Base-by-base conservation (phyloP, 2,888 invertebrate genomes). In the Hirtodrosophila duncani region DNA sequence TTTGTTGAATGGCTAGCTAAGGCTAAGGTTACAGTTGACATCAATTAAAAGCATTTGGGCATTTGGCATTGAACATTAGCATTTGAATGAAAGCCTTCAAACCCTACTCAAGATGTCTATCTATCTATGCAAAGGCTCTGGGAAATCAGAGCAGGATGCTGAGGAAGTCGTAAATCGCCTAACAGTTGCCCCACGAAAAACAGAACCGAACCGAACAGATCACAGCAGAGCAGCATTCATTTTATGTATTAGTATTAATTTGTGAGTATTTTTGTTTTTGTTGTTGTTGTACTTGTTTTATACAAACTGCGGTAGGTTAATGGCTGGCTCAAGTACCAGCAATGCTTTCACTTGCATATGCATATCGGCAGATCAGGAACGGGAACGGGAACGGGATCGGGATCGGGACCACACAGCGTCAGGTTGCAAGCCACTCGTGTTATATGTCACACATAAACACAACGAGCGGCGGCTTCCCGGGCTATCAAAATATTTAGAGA, bases 91-190 rank as follows among this genome's bases (percentile, higher is more conserved):
- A 83, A 69, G 75, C 78, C 71, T 74, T 83, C 84, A 77, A 60
- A 83, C 83, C 83, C 84, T 72, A 65, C 70, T 83, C 83, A 83
- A 83, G 84, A 83, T 83, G 49, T 56, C 59, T 64, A 82, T 81
- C 79, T 57, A 53, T 57, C 60, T 69, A 63, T 56, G 53, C 42
- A 24, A 38, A 44, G 61, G 39, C 45, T 59, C 38, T 39, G 45
- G 34, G 37, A 39, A 57, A 57, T 57, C 51, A 45, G 53, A 34
- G 48, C 78, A 69, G 77, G 72, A 80, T 67, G 80, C 31, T 39
- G 37, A 71, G 72, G 72, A 75, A 75, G 79, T 75, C 75, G 75
- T 75, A 75, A 75, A 81, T 81, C 79, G 62, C 21, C 57, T 67
- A 60, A 75, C 81, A 81, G 74, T 49, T 77, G 7, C 18, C 36